Evolutionary conservation across 2,113 vertebrate genomes (phyloP).

Genomic region (Rhodinocichla rosea): DNA sequence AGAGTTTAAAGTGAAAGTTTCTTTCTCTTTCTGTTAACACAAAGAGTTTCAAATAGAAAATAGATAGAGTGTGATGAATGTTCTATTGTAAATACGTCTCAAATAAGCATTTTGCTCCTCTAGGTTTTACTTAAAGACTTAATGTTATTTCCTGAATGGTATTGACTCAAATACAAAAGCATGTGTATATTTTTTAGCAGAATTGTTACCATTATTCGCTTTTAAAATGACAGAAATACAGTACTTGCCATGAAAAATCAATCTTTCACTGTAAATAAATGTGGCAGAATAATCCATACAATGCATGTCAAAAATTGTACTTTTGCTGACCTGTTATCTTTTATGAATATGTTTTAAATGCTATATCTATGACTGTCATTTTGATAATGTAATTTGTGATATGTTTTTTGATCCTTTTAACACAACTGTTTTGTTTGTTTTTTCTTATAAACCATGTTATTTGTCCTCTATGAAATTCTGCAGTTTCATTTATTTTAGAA

Average conservation of each 20-base stretch:
- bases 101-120: not conserved
- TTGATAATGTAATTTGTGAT: not conserved
- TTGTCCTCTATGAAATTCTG: not conserved
- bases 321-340: not conserved
- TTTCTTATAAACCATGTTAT: not conserved
- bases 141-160: not conserved
- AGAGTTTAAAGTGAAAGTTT: not conserved
- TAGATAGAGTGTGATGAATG: not conserved
- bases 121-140: not conserved
- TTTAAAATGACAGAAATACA: conserved; percentile 4
- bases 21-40: not conserved
- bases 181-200: not conserved
- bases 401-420: not conserved
- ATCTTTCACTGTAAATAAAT: not conserved
- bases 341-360: not conserved
- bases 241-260: not conserved
- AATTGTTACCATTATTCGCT: not conserved
- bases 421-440: not conserved
- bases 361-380: not conserved
- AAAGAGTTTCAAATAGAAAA: not conserved
- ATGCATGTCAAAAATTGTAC: not conserved
- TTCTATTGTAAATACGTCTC: not conserved
- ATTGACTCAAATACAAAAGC: not conserved
- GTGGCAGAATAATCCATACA: not conserved
- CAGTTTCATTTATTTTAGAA: not conserved